phyloP scores from a whole-genome alignment of 2,888 invertebrate genomes.

The Psylliodes chrysocephalus region DNA sequence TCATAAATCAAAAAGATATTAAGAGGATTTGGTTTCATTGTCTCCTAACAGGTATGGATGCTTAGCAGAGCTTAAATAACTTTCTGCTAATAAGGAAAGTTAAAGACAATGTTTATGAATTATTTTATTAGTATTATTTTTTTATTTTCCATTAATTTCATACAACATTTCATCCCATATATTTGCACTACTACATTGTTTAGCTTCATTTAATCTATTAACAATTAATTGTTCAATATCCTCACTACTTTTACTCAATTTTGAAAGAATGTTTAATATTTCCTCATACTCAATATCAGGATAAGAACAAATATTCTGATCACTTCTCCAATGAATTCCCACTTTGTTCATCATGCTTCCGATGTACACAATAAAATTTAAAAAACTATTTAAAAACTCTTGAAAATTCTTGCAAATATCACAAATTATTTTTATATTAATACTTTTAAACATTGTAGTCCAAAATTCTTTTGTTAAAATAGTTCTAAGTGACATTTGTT shows the following conservation, averaged over 20 bases:
- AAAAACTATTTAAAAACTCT: conserved; percentile 61
- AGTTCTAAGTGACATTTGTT: conserved; percentile 59
- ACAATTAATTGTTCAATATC: conserved; percentile 63
- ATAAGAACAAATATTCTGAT: conserved; percentile 55
- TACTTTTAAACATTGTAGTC: conserved; percentile 56
- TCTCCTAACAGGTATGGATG: too few relatives aligned
- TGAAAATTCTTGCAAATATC: conserved; percentile 56
- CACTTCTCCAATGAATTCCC: conserved; percentile 59
- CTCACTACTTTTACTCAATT: conserved; percentile 61
- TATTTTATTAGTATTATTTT: too few relatives aligned
- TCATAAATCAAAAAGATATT: too few relatives aligned
- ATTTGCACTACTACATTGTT: conserved; percentile 57
- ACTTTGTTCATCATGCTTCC: conserved; percentile 63
- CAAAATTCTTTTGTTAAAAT: conserved; percentile 60
- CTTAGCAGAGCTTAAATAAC: too few relatives aligned
- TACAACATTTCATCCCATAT: conserved; percentile 62
- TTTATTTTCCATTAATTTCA: conserved; percentile 27
- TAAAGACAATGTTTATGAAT: too few relatives aligned
- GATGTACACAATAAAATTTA: conserved; percentile 64
- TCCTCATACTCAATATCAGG: conserved; percentile 67
- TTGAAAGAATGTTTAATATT: conserved; percentile 63
- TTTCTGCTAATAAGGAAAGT: too few relatives aligned
- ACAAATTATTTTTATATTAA: conserved; percentile 55
- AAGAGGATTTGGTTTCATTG: too few relatives aligned
- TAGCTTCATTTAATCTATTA: conserved; percentile 64